phyloP scores from a whole-genome alignment of 2,797 vertebrate species.

The Lacerta viridis region DNA sequence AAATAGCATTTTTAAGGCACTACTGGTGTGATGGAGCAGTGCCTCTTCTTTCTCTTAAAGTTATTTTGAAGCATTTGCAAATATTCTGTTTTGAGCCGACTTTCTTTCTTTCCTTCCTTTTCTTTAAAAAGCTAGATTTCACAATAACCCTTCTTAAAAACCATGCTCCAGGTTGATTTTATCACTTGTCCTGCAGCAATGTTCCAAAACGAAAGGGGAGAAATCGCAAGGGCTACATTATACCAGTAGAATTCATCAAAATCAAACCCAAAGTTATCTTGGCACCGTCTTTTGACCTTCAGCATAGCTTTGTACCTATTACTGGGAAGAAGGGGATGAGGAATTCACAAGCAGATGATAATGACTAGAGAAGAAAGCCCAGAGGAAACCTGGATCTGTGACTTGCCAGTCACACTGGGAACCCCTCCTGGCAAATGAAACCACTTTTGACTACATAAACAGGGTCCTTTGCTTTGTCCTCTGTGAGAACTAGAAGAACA shows the following conservation, averaged over 20 bases:
- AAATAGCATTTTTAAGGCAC: background rate
- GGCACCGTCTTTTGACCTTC: slow-evolving; percentile 60
- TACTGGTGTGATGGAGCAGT: background rate
- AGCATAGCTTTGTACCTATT: slow-evolving; percentile 38
- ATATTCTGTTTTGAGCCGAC: background rate
- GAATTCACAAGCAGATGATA: slow-evolving; percentile 52
- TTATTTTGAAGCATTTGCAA: background rate
- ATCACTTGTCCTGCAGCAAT: slow-evolving; percentile 57
- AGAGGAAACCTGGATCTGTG: slow-evolving; percentile 40
- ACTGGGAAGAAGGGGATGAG: slow-evolving; percentile 28
- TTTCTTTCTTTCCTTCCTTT: background rate
- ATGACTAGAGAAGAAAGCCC: slow-evolving; percentile 48
- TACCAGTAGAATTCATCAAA: slow-evolving; percentile 63
- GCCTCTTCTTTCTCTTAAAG: background rate
- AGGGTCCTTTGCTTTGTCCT: slow-evolving; percentile 23
- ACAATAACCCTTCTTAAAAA: slow-evolving; percentile 40
- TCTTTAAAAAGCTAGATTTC: slow-evolving; percentile 11
- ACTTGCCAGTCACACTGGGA: slow-evolving; percentile 39
- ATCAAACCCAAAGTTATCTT: slow-evolving; percentile 62
- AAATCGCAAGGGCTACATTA: slow-evolving; percentile 40
- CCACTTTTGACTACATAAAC: slow-evolving; percentile 40
- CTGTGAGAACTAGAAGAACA: background rate
- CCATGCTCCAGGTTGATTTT: slow-evolving; percentile 57
- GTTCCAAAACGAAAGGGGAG: slow-evolving; percentile 45
- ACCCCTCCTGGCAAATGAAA: slow-evolving; percentile 41